Conservation (phyloP, 1,140 invertebrate species). For the Drosophila mayri region DNA sequence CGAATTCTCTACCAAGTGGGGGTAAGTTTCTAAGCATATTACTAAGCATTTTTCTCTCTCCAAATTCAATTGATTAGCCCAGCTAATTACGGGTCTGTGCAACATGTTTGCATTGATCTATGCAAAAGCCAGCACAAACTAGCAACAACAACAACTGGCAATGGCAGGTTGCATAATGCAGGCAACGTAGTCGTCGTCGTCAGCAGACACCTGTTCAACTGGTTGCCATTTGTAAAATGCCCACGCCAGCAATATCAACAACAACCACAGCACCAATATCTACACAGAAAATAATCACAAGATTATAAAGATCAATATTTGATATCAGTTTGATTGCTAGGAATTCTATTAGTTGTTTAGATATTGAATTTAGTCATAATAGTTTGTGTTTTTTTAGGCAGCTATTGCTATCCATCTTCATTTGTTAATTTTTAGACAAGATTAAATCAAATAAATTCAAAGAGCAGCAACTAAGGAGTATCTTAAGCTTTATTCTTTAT, state of each 20-base stretch:
- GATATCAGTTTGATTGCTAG: background rate
- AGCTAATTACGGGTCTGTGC: slow-evolving; percentile 56
- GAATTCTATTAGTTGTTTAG: background rate
- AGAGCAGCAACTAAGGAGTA: background rate
- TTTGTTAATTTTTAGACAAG: background rate
- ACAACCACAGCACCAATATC: slow-evolving; percentile 30
- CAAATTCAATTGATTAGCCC: slow-evolving; percentile 23
- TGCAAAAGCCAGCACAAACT: slow-evolving; percentile 51
- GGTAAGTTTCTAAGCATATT: slow-evolving; percentile 58
- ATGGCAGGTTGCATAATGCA: slow-evolving; percentile 76
- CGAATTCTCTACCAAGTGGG: slow-evolving; percentile 83
- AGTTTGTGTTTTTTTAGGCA: no score
- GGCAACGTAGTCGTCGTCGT: slow-evolving; percentile 40
- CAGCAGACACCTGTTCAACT: slow-evolving; percentile 74
- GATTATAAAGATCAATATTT: background rate
- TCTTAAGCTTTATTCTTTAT: background rate
- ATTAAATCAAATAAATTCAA: background rate
- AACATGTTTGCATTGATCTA: slow-evolving; percentile 62
- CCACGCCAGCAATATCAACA: slow-evolving; percentile 63
- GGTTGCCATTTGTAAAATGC: slow-evolving; percentile 73
- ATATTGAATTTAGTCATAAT: no score
- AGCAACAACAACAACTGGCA: slow-evolving; percentile 40
- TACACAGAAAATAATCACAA: slow-evolving; percentile 24
- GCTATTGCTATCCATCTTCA: background rate
- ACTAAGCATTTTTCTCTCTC: background rate